A percentile compares a stretch with the other conserved stretches of the same genome.
phyloP scores from a whole-genome alignment of 2,797 vertebrate species.

The Kryptolebias ocellatus region DNA sequence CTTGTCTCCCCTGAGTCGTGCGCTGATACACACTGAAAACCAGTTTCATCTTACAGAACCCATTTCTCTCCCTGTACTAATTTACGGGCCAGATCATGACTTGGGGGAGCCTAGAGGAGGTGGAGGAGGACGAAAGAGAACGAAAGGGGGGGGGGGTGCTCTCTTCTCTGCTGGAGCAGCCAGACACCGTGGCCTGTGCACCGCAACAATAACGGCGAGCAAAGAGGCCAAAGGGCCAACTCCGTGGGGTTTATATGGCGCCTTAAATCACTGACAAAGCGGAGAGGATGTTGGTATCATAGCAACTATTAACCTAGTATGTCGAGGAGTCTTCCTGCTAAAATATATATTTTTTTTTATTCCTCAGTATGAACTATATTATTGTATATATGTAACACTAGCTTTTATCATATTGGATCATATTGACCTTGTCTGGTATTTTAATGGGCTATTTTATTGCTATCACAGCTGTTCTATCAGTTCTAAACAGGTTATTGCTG shows the following conservation, averaged over 20 bases:
- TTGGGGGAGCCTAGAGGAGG: constrained; percentile 66
- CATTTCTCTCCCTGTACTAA: constrained; percentile 77
- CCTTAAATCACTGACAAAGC: constrained; percentile 72
- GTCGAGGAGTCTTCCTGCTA: too few relatives aligned
- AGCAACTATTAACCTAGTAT: constrained; percentile 66
- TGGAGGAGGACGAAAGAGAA: constrained; percentile 24
- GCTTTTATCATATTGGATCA: constrained; percentile 13
- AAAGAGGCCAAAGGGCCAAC: constrained; percentile 58
- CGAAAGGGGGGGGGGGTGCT: too few relatives aligned
- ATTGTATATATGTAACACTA: neutral
- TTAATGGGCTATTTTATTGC: constrained; percentile 56
- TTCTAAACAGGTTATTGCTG: constrained; percentile 51
- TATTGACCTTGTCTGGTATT: constrained; percentile 26
- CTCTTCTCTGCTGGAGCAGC: constrained; percentile 72
- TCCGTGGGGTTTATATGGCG: constrained; percentile 70
- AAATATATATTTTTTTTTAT: too few relatives aligned
- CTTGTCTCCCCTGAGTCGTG: constrained; percentile 83
- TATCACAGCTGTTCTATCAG: constrained; percentile 45
- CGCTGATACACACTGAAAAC: constrained; percentile 80
- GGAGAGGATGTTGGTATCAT: constrained; percentile 72
- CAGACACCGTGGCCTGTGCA: constrained; percentile 67
- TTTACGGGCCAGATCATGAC: constrained; percentile 80
- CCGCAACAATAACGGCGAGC: constrained; percentile 66
- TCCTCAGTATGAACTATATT: constrained; percentile 15
- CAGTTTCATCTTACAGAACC: constrained; percentile 83